phyloP scores from a whole-genome alignment of 2,797 vertebrate species.

The Lophotriccus pileatus region DNA sequence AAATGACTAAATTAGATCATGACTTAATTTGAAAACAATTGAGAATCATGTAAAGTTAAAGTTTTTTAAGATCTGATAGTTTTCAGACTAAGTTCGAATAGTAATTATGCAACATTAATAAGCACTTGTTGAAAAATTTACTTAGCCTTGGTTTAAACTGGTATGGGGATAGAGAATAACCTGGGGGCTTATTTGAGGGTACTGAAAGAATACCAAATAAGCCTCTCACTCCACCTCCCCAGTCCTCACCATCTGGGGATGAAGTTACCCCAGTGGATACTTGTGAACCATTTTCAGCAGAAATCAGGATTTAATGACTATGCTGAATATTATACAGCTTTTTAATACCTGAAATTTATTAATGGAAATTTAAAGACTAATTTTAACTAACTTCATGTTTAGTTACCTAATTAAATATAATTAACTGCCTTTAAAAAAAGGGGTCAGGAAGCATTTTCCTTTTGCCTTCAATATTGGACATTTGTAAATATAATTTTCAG shows the following conservation, averaged over 20 bases:
- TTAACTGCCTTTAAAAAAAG: neutral
- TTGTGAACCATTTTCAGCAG: neutral
- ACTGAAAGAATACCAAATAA: neutral
- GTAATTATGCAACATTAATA: neutral
- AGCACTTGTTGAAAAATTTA: neutral
- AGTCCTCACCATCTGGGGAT: fast-evolving
- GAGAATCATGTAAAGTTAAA: neutral
- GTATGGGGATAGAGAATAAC: neutral
- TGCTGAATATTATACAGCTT: neutral
- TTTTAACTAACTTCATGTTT: neutral
- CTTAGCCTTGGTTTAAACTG: neutral
- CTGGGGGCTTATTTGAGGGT: neutral
- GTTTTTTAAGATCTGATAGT: neutral
- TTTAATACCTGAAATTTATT: neutral
- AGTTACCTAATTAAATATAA: neutral
- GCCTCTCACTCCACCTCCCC: too few relatives aligned
- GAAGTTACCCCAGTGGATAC: neutral
- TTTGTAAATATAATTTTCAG: neutral
- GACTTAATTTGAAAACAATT: neutral
- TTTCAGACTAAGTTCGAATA: neutral
- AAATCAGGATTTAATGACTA: neutral
- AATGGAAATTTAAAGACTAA: neutral
- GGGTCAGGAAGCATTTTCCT: neutral
- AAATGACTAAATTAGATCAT: neutral
- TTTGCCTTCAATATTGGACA: neutral